Evolutionary conservation across 2,113 vertebrate species (phyloP), one percentile per base, ranked within the genome.

Genomic region (Diadophis punctatus): DNA sequence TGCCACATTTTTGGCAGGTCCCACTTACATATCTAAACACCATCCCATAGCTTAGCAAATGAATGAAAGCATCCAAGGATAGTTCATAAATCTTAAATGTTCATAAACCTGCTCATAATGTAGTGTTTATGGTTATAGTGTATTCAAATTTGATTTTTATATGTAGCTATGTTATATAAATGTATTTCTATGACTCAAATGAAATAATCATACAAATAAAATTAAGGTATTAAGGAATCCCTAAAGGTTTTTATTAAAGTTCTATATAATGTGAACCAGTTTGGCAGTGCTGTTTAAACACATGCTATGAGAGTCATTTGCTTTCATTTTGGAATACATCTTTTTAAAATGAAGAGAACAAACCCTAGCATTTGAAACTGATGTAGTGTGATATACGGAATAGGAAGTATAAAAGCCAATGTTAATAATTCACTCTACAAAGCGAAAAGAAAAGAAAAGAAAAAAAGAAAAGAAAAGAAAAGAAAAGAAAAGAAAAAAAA

Each of bases 281-380:
- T 93, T 80, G 4, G 6, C 48, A 8, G 27, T 93, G 91, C 74
- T 93, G 84, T 92, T 93, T 94, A 56, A 91, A 95, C 43, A 90
- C 80, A 92, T 85, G 56, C 91, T 90, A 92, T 89, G 68, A 90
- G 93, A 90, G 74, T 89, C 92, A 80, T 92, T 93, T 90, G 93
- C 84, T 95, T 96, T 96, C 27, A 55, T 88, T 90, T 87, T 93
- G 91, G 87, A 94, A 92, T 23, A 92, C 92, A 94, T 90, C 53
- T 43, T 43, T 80, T 91, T 91, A n/a, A 12, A 93, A 93, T 88
- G 92, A 55, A 89, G 90, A 25, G 14, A 56, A 34, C 48, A 87
- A 93, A 93, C 30, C 1, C n/a, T 34, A 46, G n/a, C 87, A 39
- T 93, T 87, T 53, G 30, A 93, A 95, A 95, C 39, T 23, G 39